Conservation (phyloP, 2,888 invertebrate species). For the Galerucella calmariensis region DNA sequence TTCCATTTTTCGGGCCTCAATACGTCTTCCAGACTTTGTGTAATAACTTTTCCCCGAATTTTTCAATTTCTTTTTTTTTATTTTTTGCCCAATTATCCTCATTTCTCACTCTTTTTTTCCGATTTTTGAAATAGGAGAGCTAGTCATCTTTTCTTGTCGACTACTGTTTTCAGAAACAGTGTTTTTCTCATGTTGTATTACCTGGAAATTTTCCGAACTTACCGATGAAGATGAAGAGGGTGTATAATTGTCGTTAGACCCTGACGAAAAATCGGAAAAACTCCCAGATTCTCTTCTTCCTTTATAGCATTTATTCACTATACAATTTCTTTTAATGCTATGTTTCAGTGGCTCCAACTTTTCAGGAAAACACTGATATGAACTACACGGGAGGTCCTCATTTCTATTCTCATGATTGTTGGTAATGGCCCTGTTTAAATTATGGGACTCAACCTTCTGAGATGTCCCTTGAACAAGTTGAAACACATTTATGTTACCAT, state of each 20-base stretch:
- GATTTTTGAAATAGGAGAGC: not conserved
- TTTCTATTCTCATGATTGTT: not conserved
- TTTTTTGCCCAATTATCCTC: slow-evolving; percentile 2
- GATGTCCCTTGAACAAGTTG: slow-evolving; percentile 2
- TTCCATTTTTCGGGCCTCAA: not conserved
- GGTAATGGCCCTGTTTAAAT: not conserved
- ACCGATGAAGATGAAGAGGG: slow-evolving; percentile 7
- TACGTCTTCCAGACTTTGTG: not conserved
- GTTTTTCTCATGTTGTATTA: not conserved
- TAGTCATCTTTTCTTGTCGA: slow-evolving; percentile 2
- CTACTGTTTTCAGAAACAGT: not conserved
- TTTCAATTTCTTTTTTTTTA: slow-evolving; percentile 7
- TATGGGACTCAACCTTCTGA: slow-evolving; percentile 2
- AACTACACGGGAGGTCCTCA: not conserved
- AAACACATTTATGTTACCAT: slow-evolving; percentile 2
- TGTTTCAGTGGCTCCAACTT: not conserved
- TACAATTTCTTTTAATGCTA: slow-evolving; percentile 3
- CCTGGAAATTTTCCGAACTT: not conserved
- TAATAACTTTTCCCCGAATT: slow-evolving; percentile 6
- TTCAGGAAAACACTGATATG: not conserved
- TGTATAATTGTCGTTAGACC: slow-evolving; percentile 3
- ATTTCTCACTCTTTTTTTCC: not conserved
- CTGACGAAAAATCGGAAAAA: not conserved
- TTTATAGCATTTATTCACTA: not conserved
- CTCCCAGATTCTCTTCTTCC: not conserved